Conservation (phyloP, 64 coral and sea anemone species). For the Porites australiensis region DNA sequence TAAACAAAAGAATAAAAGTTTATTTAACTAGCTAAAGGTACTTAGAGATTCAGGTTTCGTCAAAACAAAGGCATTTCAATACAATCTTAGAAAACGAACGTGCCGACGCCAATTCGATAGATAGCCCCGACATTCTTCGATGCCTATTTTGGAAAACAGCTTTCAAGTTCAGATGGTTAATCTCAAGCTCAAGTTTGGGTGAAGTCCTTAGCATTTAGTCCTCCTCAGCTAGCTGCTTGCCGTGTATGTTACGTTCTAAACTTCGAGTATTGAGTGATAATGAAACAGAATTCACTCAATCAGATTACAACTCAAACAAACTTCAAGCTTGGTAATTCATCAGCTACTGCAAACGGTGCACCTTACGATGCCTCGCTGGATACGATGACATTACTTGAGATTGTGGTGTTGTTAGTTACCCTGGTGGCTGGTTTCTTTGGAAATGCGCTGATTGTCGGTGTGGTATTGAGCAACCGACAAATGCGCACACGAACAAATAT, state of each 20-base stretch:
- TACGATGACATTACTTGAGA: conserved; percentile 35
- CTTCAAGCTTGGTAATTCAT: not conserved
- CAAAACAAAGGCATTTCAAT: conserved; percentile 21
- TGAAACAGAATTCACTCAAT: not conserved
- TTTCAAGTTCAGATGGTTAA: not conserved
- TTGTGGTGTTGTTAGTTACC: conserved; percentile 50
- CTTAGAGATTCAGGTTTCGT: conserved; percentile 11
- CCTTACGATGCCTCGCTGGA: not conserved
- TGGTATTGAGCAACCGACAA: conserved; percentile 69
- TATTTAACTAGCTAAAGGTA: conserved; percentile 7
- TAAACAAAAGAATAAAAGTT: conserved; percentile 23
- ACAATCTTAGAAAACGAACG: not conserved
- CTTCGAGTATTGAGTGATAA: not conserved
- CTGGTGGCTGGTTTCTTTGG: conserved; percentile 62
- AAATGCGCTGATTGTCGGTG: conserved; percentile 68
- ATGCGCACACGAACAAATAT: conserved; percentile 92
- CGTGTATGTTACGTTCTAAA: not conserved
- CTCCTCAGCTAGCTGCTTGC: not conserved
- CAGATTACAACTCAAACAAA: not conserved
- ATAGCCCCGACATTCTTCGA: not conserved
- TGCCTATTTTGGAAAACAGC: not conserved
- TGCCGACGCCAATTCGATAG: not conserved
- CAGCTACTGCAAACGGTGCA: not conserved
- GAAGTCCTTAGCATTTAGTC: not conserved
- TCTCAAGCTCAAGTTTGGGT: not conserved